These are phyloP conservation scores for Chromobotia macracanthus DNA, from an alignment of 2,797 vertebrate species.

Conservation along the genomic window DNA sequence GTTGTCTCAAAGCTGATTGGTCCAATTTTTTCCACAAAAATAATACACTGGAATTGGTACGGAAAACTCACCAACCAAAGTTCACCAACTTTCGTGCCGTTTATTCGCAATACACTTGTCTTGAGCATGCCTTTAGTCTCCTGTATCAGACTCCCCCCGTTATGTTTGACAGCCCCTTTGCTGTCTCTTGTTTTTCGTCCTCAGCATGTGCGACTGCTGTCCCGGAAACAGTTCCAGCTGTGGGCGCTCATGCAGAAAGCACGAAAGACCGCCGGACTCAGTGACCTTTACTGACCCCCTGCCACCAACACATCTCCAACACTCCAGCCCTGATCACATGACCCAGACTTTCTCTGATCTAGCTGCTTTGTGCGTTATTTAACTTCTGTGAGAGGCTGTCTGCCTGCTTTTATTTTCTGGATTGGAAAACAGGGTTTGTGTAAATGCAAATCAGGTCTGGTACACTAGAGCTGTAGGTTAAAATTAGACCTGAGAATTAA, in stretches of 20 bases:
- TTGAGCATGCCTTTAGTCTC: no score
- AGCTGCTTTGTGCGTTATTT: not conserved
- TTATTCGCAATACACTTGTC: no score
- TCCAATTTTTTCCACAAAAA: no score
- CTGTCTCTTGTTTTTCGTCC: not conserved
- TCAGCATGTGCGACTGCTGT: constrained; percentile 95
- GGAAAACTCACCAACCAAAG: no score
- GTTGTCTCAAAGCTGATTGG: no score
- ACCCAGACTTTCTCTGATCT: constrained; percentile 19
- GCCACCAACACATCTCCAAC: constrained; percentile 17
- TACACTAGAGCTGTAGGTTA: not conserved
- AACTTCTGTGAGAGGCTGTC: not conserved
- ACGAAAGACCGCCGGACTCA: constrained; percentile 96
- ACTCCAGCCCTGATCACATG: constrained; percentile 20
- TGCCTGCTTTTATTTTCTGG: not conserved
- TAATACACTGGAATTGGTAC: no score
- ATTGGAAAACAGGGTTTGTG: not conserved
- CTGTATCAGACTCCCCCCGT: no score
- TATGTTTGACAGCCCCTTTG: not conserved
- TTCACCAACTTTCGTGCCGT: no score
- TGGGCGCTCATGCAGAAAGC: constrained; percentile 99
- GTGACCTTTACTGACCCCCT: constrained; percentile 91
- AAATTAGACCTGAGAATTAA: not conserved
- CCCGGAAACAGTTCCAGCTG: constrained; percentile 98
- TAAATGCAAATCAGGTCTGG: not conserved